Base-by-base conservation (phyloP, 2,888 invertebrate species). In the Linnaemya vulpina region DNA sequence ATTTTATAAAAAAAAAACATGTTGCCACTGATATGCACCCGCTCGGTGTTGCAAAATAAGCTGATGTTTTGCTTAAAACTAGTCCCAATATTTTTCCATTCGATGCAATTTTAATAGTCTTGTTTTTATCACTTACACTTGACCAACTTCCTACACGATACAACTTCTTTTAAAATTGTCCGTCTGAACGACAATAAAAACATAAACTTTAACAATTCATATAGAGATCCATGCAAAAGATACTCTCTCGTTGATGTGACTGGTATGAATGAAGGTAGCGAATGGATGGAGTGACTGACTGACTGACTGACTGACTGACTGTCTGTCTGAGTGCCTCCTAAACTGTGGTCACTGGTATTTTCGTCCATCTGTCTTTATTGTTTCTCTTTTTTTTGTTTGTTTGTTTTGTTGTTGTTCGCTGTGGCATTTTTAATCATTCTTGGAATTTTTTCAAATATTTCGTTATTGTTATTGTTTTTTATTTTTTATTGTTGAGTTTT, bases 61-160 rank as follows among this genome's bases (percentile, higher is more conserved):
- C 38, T 38, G 38, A 1, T 8, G 38, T 15, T 5, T 30, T 63
- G 46, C 40, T 62, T 13, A 53, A 10, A n/a, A 53, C 4, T 25
- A 1, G 13, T 22, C 5, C 22, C 13, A 3, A 38, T 11, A 8
- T 46, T 65, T 13, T 15, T 46, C 10, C 4, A 46, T 81, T 67
- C 35, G n/a, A 43, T 63, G 49, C 49, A 17, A 49, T 67, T 51
- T 78, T 43, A 43, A 25, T 15, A 40, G 40, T 43, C 73, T 15
- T 55, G 30, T 55, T 55, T 25, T 63, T 58, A 22, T 13, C 67
- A 22, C 76, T 46, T 51, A 15, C 77, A 76, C 85, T 82, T 82
- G 78, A 77, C 73, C 84, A 79, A 82, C 79, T 79, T 83, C 65
- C 83, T 79, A 68, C 71, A 71, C 71, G 67, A 79, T 62, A 70